Evolutionary conservation across 2,113 vertebrate genomes (phyloP), one percentile per base, ranked within the genome.

Genomic region (Bombycilla garrulus): DNA sequence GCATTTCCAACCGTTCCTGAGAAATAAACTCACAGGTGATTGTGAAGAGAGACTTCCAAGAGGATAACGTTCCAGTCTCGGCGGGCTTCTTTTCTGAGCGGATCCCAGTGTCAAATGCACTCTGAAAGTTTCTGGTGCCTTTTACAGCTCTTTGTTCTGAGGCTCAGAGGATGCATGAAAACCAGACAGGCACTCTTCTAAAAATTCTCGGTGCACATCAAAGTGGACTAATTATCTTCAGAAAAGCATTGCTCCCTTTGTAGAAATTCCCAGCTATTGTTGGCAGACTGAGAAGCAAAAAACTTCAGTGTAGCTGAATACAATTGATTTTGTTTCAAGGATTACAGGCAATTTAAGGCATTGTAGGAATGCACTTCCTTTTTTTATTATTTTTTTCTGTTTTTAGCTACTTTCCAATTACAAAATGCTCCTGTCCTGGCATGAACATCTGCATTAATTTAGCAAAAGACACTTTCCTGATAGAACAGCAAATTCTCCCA

Each of bases 371-470:
- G 12, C 54, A 44, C 7, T 92, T 94, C 36, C 25, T 77, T 54
- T 64, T 71, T 80, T 54, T 57, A 20, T 12, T 48, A 19, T 48
- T 23, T 45, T 23, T 57, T 81, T 14, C 57, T 62, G 38, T 94
- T 94, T 95, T 87, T 48, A 91, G 26, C 73, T 94, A 6, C 67
- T 87, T 96, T 91, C 77, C 87, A 95, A 38, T 95, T 95, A 95
- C 50, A 69, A 50, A 82, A 21, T 66, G 66, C 50, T 91, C 86
- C 66, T 89, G 91, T 95, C 81, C 94, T 87, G 70, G 84, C 91
- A 92, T 42, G 84, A 93, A 82, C 25, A 58, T 95, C 78, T 80
- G 81, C 81, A 92, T 93, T 89, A 25, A 50, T 87, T 91, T 89
- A 45, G 69, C 40, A 76, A 60, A 86, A 78, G 25, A 12, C 21